Percentiles rank a stretch among this genome's conserved stretches.
phyloP scores from a whole-genome alignment of 2,113 vertebrate species.

The Aldabrachelys gigantea region DNA sequence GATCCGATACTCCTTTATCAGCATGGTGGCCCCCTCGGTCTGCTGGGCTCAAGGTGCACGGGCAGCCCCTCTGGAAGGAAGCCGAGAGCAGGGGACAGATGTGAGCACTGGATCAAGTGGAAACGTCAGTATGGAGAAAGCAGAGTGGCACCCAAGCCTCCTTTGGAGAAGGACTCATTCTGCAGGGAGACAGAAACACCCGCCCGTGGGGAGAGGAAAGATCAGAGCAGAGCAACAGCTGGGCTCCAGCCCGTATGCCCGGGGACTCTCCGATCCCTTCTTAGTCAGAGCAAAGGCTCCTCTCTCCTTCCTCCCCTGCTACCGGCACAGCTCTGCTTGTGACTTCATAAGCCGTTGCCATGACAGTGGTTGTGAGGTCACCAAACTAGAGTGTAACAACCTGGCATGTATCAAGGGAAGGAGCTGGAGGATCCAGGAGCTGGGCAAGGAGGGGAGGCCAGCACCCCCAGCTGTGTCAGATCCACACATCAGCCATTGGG shows the following conservation, averaged over 20 bases:
- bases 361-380: conserved; percentile 66
- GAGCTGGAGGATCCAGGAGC: background rate
- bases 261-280: background rate
- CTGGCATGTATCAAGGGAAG: background rate
- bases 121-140: background rate
- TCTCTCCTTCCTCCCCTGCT: background rate
- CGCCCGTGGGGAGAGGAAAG: fast-evolving
- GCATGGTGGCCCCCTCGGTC: conserved; percentile 76
- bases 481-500: background rate
- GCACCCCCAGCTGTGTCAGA: background rate
- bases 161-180: background rate
- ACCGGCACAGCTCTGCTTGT: background rate
- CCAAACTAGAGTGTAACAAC: background rate
- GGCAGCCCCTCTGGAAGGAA: background rate
- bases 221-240: background rate
- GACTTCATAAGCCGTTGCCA: conserved; percentile 68
- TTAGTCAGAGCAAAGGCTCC: fast-evolving
- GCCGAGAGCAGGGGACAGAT: background rate
- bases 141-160: background rate
- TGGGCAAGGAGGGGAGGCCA: background rate
- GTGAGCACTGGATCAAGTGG: background rate
- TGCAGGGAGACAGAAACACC: background rate
- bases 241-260: background rate
- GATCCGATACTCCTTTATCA: conserved; percentile 93
- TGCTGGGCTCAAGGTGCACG: background rate